Evolutionary conservation across 2,888 invertebrate genomes (phyloP).

Genomic region (Pedicia rivosa): DNA sequence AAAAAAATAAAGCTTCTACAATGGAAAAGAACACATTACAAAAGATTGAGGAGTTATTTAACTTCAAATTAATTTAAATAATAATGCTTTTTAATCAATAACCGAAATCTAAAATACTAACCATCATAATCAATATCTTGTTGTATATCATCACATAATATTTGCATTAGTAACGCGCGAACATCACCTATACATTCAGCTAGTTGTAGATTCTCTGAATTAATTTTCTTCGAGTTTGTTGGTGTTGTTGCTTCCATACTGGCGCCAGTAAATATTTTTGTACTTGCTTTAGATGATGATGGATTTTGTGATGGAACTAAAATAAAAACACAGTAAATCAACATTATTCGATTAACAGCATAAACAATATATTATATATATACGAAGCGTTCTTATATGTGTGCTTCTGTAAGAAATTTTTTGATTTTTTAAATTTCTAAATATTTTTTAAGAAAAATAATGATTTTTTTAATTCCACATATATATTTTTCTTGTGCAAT

Average conservation of each 20-base stretch:
- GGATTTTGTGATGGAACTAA: slow-evolving; percentile 4
- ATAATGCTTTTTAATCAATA: too few species aligned
- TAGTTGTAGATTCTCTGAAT: slow-evolving; percentile 51
- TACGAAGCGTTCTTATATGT: too few species aligned
- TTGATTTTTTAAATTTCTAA: too few species aligned
- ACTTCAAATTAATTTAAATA: too few species aligned
- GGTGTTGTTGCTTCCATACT: slow-evolving; percentile 13
- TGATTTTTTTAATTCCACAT: too few species aligned
- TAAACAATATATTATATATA: too few species aligned
- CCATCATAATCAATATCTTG: slow-evolving; percentile 27
- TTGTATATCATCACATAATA: slow-evolving; percentile 57
- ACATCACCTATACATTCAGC: slow-evolving; percentile 80
- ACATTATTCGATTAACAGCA: too few species aligned
- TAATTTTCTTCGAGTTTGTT: slow-evolving; percentile 21
- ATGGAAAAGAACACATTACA: neutral
- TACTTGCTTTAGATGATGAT: slow-evolving; percentile 7
- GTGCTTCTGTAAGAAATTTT: too few species aligned
- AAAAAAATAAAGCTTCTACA: too few species aligned
- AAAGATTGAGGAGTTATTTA: neutral
- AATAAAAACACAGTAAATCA: too few species aligned
- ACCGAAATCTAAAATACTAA: slow-evolving; percentile 17
- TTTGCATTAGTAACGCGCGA: slow-evolving; percentile 60
- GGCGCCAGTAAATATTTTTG: slow-evolving; percentile 13
- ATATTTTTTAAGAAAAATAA: too few species aligned
- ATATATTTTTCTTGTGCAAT: too few species aligned